Conservation (phyloP, 2,113 vertebrate species). For the Malurus alboscapulatus region DNA sequence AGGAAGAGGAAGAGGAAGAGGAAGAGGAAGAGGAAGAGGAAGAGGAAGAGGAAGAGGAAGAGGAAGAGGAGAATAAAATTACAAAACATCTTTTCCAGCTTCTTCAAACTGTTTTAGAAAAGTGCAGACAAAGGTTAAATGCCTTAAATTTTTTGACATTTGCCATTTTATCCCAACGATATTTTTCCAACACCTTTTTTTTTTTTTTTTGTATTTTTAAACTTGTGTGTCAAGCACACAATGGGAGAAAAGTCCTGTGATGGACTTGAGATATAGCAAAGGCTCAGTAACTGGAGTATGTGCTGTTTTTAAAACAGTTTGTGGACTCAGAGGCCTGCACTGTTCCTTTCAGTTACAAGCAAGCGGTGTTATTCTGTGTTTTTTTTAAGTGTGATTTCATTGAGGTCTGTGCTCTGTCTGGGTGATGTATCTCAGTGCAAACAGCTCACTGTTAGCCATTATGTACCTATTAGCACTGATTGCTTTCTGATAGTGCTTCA, state of each 20-base stretch:
- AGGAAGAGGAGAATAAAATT: background rate
- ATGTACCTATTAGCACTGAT: slow-evolving; percentile 99
- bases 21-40: no score
- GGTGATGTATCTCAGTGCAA: slow-evolving; percentile 89
- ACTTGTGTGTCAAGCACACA: background rate
- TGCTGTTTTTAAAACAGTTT: background rate
- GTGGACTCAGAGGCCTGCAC: background rate
- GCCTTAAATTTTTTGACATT: slow-evolving; percentile 24
- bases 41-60: no score
- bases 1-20: background rate
- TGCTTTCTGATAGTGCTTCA: slow-evolving; percentile 90
- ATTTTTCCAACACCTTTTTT: background rate
- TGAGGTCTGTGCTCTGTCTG: slow-evolving; percentile 84
- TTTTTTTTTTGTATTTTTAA: background rate
- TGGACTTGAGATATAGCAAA: background rate
- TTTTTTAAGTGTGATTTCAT: slow-evolving; percentile 79
- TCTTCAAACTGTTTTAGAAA: slow-evolving; percentile 11
- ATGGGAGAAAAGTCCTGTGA: background rate
- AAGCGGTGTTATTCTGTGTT: slow-evolving; percentile 32
- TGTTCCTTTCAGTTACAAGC: slow-evolving; percentile 30
- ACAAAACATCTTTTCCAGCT: slow-evolving; percentile 4
- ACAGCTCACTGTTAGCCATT: slow-evolving; percentile 91
- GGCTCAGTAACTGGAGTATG: background rate
- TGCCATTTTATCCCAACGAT: background rate
- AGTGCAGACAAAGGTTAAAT: background rate